Evolutionary conservation across 2,888 invertebrate species (phyloP).

Genomic region (Cheilosia pagana): DNA sequence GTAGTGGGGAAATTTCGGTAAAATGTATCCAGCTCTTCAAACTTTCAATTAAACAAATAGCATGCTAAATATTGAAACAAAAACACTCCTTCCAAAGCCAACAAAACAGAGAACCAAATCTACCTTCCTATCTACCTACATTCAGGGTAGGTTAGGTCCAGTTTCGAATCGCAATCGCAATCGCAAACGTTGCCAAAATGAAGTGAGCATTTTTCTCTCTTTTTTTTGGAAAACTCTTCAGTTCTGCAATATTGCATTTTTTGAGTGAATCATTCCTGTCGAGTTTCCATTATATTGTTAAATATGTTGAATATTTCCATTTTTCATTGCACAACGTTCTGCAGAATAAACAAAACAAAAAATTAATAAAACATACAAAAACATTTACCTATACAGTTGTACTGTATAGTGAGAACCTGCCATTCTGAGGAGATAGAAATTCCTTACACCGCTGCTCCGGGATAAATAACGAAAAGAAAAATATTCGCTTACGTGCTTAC

Average conservation of each 20-base stretch:
- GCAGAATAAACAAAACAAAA: neutral
- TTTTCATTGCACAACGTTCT: neutral
- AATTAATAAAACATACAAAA: neutral
- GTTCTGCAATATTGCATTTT: slow-evolving; percentile 47
- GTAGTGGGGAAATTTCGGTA: neutral
- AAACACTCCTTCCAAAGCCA: neutral
- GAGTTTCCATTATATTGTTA: slow-evolving; percentile 2
- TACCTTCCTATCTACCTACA: neutral
- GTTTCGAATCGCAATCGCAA: neutral
- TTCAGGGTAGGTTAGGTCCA: neutral
- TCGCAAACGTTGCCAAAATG: slow-evolving; percentile 8
- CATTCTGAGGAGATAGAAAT: slow-evolving; percentile 14
- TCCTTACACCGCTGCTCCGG: neutral
- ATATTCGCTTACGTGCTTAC: slow-evolving; percentile 38
- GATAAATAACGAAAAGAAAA: slow-evolving; percentile 9
- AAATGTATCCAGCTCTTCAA: slow-evolving; percentile 9
- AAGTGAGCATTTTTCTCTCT: neutral
- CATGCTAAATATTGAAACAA: slow-evolving; percentile 31
- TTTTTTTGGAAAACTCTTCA: slow-evolving; percentile 5
- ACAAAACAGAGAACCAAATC: slow-evolving; percentile 7
- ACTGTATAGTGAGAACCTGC: slow-evolving; percentile 6
- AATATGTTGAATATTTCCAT: neutral
- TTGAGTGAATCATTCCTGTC: slow-evolving; percentile 21
- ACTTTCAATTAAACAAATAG: slow-evolving; percentile 35
- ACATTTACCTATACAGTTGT: neutral